These are phyloP conservation scores for Spea hammondii DNA, from an alignment of 2,797 vertebrate genomes.

Conservation along the genomic window DNA sequence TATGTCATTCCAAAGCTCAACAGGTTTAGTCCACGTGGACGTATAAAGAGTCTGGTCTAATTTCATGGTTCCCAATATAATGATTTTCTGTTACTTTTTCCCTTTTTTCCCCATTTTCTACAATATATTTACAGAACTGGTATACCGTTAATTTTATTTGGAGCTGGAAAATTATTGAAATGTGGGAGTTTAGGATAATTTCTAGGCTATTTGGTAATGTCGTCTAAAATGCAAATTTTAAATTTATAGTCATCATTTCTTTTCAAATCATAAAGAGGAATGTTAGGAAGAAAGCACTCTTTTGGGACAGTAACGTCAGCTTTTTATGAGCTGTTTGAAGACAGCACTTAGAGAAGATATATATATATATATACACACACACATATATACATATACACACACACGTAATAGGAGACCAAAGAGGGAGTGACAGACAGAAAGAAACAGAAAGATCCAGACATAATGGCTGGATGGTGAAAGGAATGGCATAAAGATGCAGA, in stretches of 20 bases:
- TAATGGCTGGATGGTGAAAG: constrained; percentile 2
- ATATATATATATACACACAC: constrained; percentile 55
- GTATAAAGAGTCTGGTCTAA: too few relatives aligned
- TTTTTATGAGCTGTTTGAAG: constrained; percentile 67
- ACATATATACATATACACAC: constrained; percentile 60
- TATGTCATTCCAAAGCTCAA: too few relatives aligned
- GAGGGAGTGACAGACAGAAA: constrained; percentile 44
- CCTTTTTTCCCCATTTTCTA: not conserved
- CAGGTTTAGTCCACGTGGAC: too few relatives aligned
- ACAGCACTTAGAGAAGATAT: constrained; percentile 65
- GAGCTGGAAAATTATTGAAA: constrained; percentile 1
- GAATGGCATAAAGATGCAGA: not conserved
- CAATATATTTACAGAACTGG: not conserved
- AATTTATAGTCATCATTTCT: constrained; percentile 45
- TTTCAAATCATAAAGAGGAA: constrained; percentile 46
- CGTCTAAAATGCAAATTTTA: constrained; percentile 51
- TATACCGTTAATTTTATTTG: not conserved
- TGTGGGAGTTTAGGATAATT: constrained; percentile 20
- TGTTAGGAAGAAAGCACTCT: constrained; percentile 60
- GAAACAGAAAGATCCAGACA: constrained; percentile 51
- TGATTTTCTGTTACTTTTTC: not conserved
- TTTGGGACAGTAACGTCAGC: constrained; percentile 63
- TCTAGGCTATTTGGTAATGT: constrained; percentile 40
- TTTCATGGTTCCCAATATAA: not conserved
- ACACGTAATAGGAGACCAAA: constrained; percentile 54